Base-by-base conservation (phyloP, 2,888 invertebrate species). In the Sycophila texana region DNA sequence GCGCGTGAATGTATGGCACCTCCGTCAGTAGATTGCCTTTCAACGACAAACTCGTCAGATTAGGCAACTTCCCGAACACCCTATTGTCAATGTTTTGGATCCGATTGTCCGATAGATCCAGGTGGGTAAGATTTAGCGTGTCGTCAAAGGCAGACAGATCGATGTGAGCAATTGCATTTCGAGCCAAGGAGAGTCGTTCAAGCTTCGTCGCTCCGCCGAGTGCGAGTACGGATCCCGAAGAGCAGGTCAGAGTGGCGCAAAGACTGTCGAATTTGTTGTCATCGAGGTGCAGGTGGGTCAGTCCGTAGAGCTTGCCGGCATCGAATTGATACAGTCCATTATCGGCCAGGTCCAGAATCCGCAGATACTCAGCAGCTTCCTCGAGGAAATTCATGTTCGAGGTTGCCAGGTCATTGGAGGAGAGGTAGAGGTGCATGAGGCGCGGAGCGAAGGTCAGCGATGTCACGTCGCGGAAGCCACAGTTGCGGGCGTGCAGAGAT, bases 41-140 rank as follows among this genome's bases (percentile, higher is more conserved):
- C 14, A 85, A 61, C 13, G 81, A 79, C 2, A 88, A 78, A 57
- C 85, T 84, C 16, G 74, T 77, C 12, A 89, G 72, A 0, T 77
- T 49, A 0, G 14, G 16, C 20, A 85, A 51, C 4, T 68, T 60
- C 4, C 80, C 81, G 22, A 88, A 84, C 0, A 83, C 84, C 0
- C 77, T 84, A 16, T 78, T 67, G 3, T 73, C 20, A 13, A 87
- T 80, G 13, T 53, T 73, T 2, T 79, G 77, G n/a, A 88, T 79
- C 16, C 79, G 74, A 77, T 88, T 88, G 63, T 84, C 78, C 4
- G 86, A 85, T 5, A 87, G 72, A 68, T 85, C 85, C 39, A 88
- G 71, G 18, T 84, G 83, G 16, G 78, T 80, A 7, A 88, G 72
- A n/a, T 84, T 79, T 20, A 47, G 75, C n/a, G 83, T 70, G 13